Percentiles rank a stretch among this genome's conserved stretches.
phyloP scores from a whole-genome alignment of 2,888 invertebrate species.

The Osedax fenrisi region DNA sequence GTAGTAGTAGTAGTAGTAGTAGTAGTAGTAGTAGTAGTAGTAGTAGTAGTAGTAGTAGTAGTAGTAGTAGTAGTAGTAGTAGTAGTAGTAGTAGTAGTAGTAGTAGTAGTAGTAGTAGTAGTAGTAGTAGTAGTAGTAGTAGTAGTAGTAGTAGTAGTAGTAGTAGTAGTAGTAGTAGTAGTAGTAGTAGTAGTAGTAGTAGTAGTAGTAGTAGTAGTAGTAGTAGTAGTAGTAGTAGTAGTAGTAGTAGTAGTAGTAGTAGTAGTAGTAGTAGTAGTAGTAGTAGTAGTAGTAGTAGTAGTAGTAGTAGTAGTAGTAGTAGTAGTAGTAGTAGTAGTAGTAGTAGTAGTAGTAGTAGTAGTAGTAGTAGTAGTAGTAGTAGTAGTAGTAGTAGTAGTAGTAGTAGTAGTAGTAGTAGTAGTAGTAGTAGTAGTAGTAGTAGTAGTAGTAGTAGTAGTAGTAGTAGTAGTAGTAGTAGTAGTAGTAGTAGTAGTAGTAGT shows the following conservation, averaged over 20 bases:
- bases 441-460: neutral
- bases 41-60: neutral
- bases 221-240: neutral
- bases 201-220: neutral
- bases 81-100: neutral
- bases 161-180: neutral
- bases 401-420: neutral
- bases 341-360: neutral
- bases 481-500: neutral
- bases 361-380: neutral
- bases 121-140: neutral
- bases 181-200: neutral
- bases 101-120: neutral
- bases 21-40: neutral
- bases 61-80: neutral
- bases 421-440: neutral
- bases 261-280: neutral
- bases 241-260: neutral
- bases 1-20: neutral
- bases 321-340: neutral
- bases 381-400: neutral
- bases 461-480: neutral
- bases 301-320: neutral
- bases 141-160: neutral
- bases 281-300: neutral